Base-by-base conservation (phyloP, 2,888 invertebrate species). In the Clunio marinus region DNA sequence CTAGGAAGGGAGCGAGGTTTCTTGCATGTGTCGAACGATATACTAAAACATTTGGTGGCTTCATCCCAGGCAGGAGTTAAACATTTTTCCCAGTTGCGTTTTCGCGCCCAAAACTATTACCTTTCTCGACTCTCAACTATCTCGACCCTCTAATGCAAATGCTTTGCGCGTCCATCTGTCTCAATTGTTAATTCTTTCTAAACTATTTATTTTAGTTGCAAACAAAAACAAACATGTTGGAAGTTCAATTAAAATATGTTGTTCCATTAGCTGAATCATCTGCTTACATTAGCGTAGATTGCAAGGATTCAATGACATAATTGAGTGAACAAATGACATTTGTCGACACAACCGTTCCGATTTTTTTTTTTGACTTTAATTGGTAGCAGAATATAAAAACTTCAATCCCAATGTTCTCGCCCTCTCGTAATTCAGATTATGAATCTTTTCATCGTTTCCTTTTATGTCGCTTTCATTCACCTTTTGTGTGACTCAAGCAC, bases 41-140 rank as follows among this genome's bases (percentile, higher is more conserved):
- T n/a, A n/a, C n/a, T n/a, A n/a, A n/a, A n/a, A 22, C 51, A 51
- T 17, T 51, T 51, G 51, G 51, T 22, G 51, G 51, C 51, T 51
- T n/a, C 20, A 51, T 51, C 51, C 51, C 51, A 51, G 10, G 35
- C 41, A 41, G 41, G 41, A 41, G 15, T n/a, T n/a, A 41, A 41
- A 41, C 15, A 41, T 41, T 41, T 41, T 10, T 41, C 41, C 41
- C 35, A 60, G 22, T 24, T 60, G 60, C 46, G 37, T 35, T 66
- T 63, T 66, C 66, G 66, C 66, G 66, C 66, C 66, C 15, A 66
- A 63, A 66, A 46, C n/a, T n/a, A 46, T 25, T 22, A 2, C 51
- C n/a, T 8, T 58, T 24, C 58, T 25, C 17, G 51, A 17, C 51
- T 51, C 51, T 57, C 7, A 45, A 4, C 32, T 32, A 32, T 7